Evolutionary conservation across 2,797 vertebrate genomes (phyloP).

Genomic region (Falco cherrug): DNA sequence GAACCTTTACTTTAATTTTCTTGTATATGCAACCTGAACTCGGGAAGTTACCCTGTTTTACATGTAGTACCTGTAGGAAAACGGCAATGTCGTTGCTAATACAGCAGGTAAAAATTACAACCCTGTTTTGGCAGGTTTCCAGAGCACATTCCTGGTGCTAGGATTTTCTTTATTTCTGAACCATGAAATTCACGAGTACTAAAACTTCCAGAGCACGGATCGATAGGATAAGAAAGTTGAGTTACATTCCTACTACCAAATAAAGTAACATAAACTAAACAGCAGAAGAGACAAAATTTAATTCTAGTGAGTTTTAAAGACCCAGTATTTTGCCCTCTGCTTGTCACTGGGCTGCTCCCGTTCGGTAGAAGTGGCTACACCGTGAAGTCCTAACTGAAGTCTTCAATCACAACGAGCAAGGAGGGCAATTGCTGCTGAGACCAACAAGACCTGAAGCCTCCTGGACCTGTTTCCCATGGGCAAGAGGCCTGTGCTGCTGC

Average conservation of each 20-base stretch:
- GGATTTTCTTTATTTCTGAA: neutral
- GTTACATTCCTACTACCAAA: neutral
- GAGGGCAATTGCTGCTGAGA: neutral
- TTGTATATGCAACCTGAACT: neutral
- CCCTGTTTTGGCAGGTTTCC: neutral
- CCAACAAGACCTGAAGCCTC: neutral
- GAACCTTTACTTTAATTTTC: neutral
- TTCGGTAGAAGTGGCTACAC: accelerated
- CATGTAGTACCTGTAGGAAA: neutral
- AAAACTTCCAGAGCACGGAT: neutral
- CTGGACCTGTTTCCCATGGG: accelerated
- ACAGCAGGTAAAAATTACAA: neutral
- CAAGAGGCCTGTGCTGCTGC: neutral
- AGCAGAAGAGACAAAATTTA: neutral
- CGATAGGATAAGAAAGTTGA: neutral
- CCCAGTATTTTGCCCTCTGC: neutral
- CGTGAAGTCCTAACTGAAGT: neutral
- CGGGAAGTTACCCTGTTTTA: neutral
- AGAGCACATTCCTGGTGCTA: neutral
- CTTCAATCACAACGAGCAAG: neutral
- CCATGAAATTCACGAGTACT: neutral
- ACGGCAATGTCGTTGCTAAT: neutral
- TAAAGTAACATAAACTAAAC: neutral
- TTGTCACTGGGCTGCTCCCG: accelerated
- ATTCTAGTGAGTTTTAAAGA: neutral